Base-by-base conservation (phyloP, 2,113 vertebrate genomes). In the Ia io region DNA sequence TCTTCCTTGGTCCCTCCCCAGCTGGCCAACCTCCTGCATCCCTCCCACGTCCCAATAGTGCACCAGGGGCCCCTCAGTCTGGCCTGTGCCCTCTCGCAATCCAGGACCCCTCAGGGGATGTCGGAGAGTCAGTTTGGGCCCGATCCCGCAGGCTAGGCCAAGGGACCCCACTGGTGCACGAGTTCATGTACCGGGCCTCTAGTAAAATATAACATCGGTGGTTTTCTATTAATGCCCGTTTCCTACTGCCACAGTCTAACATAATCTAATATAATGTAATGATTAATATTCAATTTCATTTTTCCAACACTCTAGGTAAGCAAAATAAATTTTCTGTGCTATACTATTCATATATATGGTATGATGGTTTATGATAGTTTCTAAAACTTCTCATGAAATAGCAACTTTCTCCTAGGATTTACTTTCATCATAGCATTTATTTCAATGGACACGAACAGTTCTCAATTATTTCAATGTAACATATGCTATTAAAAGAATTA, bases 401-500 rank as follows among this genome's bases (percentile, higher is more conserved):
- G 28, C 40, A 91, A 85, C n/a, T 87, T 84, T 9, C 77, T 96
- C 85, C n/a, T 78, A 92, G 37, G 47, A 63, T 83, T 95, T 86
- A 88, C 42, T 91, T 91, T 28, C 47, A 83, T 35, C 77, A 73
- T 9, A 78, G 76, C 8, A 90, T 74, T 82, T 71, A 94, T 71
- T 65, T 91, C 83, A 93, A 61, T 59, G 71, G 42, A 87, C 84
- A 32, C 6, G 88, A 91, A 23, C 23, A 88, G 40, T 82, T 87
- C 32, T 95, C 37, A 84, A 53, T 92, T 76, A 80, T 69, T 84
- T 92, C 9, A 85, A 91, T 56, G n/a, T 92, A 92, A 93, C 53
- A 69, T 9, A 51, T 3, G 7, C 42, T 53, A 76, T 78, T 78
- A 84, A 73, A 87, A 91, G 51, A 84, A 61, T 6, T 47, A 25